phyloP scores from a whole-genome alignment of 2,888 invertebrate species.

The Linnaemya tessellans region DNA sequence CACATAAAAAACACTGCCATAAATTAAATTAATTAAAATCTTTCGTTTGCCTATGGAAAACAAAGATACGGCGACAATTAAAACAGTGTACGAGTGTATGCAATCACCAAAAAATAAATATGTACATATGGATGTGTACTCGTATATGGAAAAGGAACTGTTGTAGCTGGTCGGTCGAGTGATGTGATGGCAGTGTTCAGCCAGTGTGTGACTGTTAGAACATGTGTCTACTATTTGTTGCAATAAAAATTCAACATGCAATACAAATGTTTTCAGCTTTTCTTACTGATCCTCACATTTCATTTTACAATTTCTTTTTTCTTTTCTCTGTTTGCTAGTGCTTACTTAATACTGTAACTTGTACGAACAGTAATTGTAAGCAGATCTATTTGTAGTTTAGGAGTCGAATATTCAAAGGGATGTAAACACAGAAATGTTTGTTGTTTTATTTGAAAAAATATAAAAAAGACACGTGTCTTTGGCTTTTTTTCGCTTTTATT shows the following conservation, averaged over 20 bases:
- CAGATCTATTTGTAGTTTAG: slow-evolving; percentile 40
- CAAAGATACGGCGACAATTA: slow-evolving; percentile 47
- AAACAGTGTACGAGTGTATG: slow-evolving; percentile 29
- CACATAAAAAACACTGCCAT: slow-evolving; percentile 20
- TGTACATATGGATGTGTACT: too few relatives aligned
- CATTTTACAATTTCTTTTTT: slow-evolving; percentile 19
- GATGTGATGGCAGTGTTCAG: slow-evolving; percentile 16
- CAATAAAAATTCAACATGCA: slow-evolving; percentile 72
- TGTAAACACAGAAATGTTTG: slow-evolving; percentile 18
- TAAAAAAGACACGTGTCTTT: slow-evolving; percentile 73
- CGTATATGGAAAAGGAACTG: not conserved
- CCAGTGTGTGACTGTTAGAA: slow-evolving; percentile 72
- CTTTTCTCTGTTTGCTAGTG: not conserved
- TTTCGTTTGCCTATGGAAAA: slow-evolving; percentile 33
- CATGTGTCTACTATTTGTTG: slow-evolving; percentile 78
- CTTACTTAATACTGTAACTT: slow-evolving; percentile 9
- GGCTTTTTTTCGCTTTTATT: slow-evolving; percentile 21
- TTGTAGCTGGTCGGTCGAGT: slow-evolving; percentile 12
- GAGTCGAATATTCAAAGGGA: slow-evolving; percentile 40
- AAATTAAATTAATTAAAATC: slow-evolving; percentile 65
- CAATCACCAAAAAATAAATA: slow-evolving; percentile 2
- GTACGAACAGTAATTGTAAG: slow-evolving; percentile 25
- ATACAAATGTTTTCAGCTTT: slow-evolving; percentile 56
- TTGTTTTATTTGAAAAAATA: slow-evolving; percentile 12
- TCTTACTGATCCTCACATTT: slow-evolving; percentile 64